Evolutionary conservation across 2,113 vertebrate species (phyloP).

Genomic region (Mandrillus leucophaeus): DNA sequence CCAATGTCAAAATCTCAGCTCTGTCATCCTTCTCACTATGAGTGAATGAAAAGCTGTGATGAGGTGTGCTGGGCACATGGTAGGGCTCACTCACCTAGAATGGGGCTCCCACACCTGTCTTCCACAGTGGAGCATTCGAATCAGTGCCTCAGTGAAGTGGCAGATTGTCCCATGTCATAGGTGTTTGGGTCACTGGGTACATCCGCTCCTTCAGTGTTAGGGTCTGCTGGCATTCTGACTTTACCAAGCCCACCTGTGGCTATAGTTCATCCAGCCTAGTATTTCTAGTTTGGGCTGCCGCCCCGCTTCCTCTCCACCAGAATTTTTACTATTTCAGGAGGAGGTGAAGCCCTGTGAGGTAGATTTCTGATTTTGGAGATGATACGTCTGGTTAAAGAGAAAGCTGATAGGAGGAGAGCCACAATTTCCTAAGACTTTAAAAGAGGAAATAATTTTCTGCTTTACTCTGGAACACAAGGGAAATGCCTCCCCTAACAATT

Average conservation of each 20-base stretch:
- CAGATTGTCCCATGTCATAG: neutral
- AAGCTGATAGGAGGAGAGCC: neutral
- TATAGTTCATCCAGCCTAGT: neutral
- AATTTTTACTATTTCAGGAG: neutral
- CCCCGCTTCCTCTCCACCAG: neutral
- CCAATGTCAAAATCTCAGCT: neutral
- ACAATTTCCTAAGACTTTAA: neutral
- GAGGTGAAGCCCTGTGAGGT: neutral
- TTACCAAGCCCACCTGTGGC: neutral
- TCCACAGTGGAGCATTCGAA: neutral
- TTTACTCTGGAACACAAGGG: neutral
- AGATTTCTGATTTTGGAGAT: neutral
- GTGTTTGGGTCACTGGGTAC: neutral
- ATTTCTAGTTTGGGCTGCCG: neutral
- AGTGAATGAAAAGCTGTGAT: neutral
- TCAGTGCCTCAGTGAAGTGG: too few species aligned
- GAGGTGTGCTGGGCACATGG: neutral
- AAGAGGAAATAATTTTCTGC: neutral
- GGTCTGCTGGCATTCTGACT: neutral
- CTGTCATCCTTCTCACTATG: neutral
- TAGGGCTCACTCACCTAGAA: neutral
- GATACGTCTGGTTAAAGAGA: neutral
- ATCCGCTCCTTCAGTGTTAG: neutral
- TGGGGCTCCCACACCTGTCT: neutral
- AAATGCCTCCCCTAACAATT: neutral